Conservation (phyloP, 2,888 invertebrate species). For the Macroteleia sp. region DNA sequence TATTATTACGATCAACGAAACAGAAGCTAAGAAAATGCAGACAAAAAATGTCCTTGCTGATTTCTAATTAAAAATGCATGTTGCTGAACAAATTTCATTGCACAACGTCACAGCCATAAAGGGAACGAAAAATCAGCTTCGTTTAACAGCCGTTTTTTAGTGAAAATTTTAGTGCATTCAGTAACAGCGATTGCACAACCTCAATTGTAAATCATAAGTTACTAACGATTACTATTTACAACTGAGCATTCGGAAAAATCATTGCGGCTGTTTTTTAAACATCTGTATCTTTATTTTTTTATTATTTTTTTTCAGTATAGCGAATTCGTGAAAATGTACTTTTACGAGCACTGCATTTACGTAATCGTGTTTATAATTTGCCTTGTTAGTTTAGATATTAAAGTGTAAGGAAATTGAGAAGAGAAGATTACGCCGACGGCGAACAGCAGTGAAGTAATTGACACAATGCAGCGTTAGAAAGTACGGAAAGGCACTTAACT, state of each 20-base stretch:
- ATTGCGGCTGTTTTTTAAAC: too few relatives aligned
- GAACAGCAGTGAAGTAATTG: slow-evolving; percentile 55
- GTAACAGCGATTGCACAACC: slow-evolving; percentile 9
- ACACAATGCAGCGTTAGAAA: slow-evolving; percentile 60
- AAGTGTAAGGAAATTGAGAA: slow-evolving; percentile 32
- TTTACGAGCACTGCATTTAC: slow-evolving; percentile 10
- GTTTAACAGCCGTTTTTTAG: too few relatives aligned
- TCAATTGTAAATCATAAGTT: slow-evolving; percentile 18
- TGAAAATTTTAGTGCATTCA: slow-evolving; percentile 4
- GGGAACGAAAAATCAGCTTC: too few relatives aligned
- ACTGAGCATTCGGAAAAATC: background rate
- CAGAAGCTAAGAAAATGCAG: too few relatives aligned
- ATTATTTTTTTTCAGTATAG: too few relatives aligned
- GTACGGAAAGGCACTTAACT: slow-evolving; percentile 56
- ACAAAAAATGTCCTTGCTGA: too few relatives aligned
- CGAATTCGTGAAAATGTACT: slow-evolving; percentile 16
- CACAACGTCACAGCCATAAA: too few relatives aligned
- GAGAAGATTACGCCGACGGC: slow-evolving; percentile 43
- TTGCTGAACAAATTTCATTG: too few relatives aligned
- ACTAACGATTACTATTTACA: slow-evolving; percentile 17
- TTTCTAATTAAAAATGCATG: too few relatives aligned
- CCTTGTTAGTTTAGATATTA: slow-evolving; percentile 43
- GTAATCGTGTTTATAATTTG: slow-evolving; percentile 30
- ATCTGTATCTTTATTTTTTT: too few relatives aligned
- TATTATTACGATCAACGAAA: too few relatives aligned